Evolutionary conservation across 1,140 invertebrate species (phyloP), one percentile per base, ranked within the genome.

Genomic region (Caenorhabditis tropicalis): DNA sequence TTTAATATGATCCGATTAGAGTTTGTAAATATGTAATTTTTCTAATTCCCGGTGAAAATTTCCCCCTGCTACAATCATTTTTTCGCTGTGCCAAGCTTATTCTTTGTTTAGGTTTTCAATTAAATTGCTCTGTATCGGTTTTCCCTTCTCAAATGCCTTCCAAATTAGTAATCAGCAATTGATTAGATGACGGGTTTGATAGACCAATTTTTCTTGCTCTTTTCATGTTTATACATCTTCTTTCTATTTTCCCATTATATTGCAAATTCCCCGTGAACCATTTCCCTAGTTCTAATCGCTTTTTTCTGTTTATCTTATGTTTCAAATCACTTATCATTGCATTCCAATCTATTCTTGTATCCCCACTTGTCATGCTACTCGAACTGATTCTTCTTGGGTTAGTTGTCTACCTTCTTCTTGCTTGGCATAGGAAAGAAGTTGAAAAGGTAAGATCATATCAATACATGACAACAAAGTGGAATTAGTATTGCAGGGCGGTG

Each of bases 321-420:
- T 39, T 31, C 6, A 19, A 16, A 1, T 65, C 27, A n/a, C 21
- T 65, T 65, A 16, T 27, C 2, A 1, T 36, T 65, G 58, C 19
- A 74, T 74, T 33, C 15, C 36, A 5, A 74, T 46, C 43, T 46
- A 24, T 24, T 24, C 7, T 6, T 43, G 36, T 43, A 31, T 74
- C 33, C 36, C 29, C 5, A 6, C 12, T 65, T 24, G 21, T 19
- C 31, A 74, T 74, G 65, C 65, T 74, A 74, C 65, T 74, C 65
- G 65, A 74, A 74, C 36, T 74, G 65, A 43, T 46, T 24, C n/a
- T 74, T 7, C 65, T 74, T n/a, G 65, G 65, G 4, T 29, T 74
- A 43, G 65, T 74, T 24, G 65, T n/a, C 36, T 74, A 74, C 65
- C 21, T 74, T 7, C 36, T 74, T 2, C 65, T 74, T 10, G 36